These are phyloP conservation scores for Drosophila rhopaloa DNA, from an alignment of 1,140 invertebrate species.

Conservation along the genomic window DNA sequence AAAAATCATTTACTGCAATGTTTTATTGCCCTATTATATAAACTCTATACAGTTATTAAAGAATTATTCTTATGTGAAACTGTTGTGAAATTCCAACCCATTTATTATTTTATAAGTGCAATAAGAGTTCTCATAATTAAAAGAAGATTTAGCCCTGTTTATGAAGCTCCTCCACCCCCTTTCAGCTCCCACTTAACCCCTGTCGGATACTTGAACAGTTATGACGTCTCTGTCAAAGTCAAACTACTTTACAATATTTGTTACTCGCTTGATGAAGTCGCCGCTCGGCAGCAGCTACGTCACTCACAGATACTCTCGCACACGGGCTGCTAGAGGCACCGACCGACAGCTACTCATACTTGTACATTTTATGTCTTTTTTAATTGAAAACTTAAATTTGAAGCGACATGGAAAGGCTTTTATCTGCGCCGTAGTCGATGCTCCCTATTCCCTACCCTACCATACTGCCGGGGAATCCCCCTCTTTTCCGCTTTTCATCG, in stretches of 20 bases:
- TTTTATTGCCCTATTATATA: no score
- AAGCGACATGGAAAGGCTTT: slow-evolving; percentile 83
- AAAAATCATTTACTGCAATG: no score
- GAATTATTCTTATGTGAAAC: no score
- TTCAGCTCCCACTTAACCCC: slow-evolving; percentile 37
- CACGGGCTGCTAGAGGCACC: slow-evolving; percentile 14
- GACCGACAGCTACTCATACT: slow-evolving; percentile 45
- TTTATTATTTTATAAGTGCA: not conserved
- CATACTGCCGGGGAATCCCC: not conserved
- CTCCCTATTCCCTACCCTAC: slow-evolving; percentile 50
- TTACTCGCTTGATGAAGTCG: slow-evolving; percentile 54
- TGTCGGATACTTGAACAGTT: slow-evolving; percentile 65
- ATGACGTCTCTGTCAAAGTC: slow-evolving; percentile 78
- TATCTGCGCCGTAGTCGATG: slow-evolving; percentile 72
- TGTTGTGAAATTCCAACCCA: not conserved
- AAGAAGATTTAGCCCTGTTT: slow-evolving; percentile 14
- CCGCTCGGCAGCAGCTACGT: slow-evolving; percentile 36
- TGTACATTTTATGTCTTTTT: slow-evolving; percentile 77
- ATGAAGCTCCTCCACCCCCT: not conserved
- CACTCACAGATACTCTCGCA: slow-evolving; percentile 55
- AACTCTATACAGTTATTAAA: no score
- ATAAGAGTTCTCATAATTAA: slow-evolving; percentile 26
- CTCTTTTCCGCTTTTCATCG: slow-evolving; percentile 9
- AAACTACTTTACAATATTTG: slow-evolving; percentile 79
- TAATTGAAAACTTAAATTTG: slow-evolving; percentile 84